Conservation (phyloP, 2,797 vertebrate species). For the Neosalanx taihuensis region DNA sequence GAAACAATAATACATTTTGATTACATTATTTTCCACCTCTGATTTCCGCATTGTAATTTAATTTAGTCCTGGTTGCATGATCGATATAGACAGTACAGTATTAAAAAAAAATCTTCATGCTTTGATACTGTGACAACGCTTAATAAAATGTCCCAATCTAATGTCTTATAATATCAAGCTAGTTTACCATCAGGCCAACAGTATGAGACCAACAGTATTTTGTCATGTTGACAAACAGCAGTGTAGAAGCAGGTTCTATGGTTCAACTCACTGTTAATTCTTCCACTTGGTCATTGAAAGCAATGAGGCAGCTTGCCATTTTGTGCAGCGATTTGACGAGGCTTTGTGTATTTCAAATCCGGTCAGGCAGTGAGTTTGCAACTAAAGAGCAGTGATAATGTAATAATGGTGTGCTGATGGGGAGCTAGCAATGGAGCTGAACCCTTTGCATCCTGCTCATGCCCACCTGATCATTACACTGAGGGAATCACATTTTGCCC, state of each 20-base stretch:
- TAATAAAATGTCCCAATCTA: too few species aligned
- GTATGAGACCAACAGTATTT: too few species aligned
- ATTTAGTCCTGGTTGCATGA: too few species aligned
- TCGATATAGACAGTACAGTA: too few species aligned
- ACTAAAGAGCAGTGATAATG: conserved; percentile 92
- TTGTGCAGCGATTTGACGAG: conserved; percentile 80
- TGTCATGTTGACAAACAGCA: conserved; percentile 72
- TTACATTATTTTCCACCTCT: not conserved
- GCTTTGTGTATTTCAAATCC: conserved; percentile 89
- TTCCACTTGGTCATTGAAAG: conserved; percentile 91
- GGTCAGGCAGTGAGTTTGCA: conserved; percentile 90
- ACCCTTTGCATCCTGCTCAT: conserved; percentile 90
- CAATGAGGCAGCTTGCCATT: conserved; percentile 93
- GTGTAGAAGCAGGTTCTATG: conserved; percentile 74
- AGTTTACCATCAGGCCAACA: too few species aligned
- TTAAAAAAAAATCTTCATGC: too few species aligned
- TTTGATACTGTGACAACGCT: too few species aligned
- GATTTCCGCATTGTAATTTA: not conserved
- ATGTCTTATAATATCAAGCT: too few species aligned
- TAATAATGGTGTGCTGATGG: conserved; percentile 95
- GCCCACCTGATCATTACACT: conserved; percentile 86
- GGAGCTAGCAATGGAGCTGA: conserved; percentile 91
- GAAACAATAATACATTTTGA: not conserved
- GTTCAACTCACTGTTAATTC: conserved; percentile 82
- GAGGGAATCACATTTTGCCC: conserved; percentile 82